These are phyloP conservation scores for Eulemur rufifrons DNA, from an alignment of 2,113 vertebrate species.

Conservation along the genomic window DNA sequence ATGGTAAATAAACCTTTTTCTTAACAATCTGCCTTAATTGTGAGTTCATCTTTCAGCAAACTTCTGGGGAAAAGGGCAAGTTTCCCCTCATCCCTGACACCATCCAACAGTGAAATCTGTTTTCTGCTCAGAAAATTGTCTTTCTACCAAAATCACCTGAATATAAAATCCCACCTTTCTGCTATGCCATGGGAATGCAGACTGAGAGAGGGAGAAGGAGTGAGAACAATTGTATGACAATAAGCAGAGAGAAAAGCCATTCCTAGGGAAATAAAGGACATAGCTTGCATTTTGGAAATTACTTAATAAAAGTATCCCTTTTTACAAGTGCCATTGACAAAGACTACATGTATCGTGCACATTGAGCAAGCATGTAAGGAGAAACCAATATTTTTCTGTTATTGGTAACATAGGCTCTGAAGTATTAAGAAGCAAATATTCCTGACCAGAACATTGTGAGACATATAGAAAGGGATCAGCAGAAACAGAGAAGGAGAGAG, in stretches of 20 bases:
- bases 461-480: background rate
- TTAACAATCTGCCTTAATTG: too few species aligned
- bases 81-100: too few species aligned
- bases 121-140: slow-evolving; percentile 23
- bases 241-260: background rate
- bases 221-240: background rate
- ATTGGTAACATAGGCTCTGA: background rate
- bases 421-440: background rate
- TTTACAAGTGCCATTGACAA: background rate
- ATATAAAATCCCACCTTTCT: background rate
- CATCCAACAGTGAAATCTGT: background rate
- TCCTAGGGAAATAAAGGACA: background rate
- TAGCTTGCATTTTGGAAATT: background rate
- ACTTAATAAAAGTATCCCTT: background rate
- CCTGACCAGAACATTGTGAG: background rate
- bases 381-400: background rate
- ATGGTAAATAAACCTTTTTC: too few species aligned
- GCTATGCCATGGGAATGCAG: background rate
- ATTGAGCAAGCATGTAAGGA: background rate
- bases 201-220: background rate
- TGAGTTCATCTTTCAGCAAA: too few species aligned
- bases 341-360: background rate
- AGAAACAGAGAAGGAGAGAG: background rate
- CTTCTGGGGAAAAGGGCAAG: too few species aligned
- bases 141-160: background rate